Conservation (phyloP, 2,113 vertebrate species). For the Smithornis capensis region DNA sequence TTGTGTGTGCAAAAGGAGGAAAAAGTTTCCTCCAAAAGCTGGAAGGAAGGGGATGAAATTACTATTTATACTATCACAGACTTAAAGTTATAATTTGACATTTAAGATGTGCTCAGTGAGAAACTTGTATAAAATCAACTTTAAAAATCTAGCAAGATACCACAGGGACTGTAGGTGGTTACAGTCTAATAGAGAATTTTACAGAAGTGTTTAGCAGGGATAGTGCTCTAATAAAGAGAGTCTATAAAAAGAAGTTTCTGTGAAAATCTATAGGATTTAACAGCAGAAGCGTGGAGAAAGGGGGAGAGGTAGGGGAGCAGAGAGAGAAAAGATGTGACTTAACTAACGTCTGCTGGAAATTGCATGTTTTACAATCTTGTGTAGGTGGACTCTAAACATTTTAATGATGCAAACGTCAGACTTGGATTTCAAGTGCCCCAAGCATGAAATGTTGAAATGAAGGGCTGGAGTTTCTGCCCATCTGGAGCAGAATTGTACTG, state of each 20-base stretch:
- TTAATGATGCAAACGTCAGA: slow-evolving; percentile 50
- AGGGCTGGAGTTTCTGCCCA: slow-evolving; percentile 37
- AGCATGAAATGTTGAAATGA: slow-evolving; percentile 43
- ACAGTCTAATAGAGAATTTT: slow-evolving; percentile 42
- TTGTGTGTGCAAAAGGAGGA: slow-evolving; percentile 27
- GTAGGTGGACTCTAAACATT: slow-evolving; percentile 57
- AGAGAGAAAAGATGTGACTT: neutral
- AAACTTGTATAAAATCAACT: slow-evolving; percentile 32
- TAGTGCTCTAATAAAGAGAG: slow-evolving; percentile 47
- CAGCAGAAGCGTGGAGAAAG: neutral
- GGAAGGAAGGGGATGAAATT: slow-evolving; percentile 35
- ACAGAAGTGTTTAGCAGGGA: neutral
- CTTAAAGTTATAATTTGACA: slow-evolving; percentile 53
- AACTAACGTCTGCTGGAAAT: slow-evolving; percentile 14
- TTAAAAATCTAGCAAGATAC: slow-evolving; percentile 30
- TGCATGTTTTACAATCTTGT: slow-evolving; percentile 48
- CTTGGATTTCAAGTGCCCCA: neutral
- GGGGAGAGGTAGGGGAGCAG: neutral
- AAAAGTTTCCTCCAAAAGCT: slow-evolving; percentile 42
- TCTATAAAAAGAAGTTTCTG: slow-evolving; percentile 52
- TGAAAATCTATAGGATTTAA: slow-evolving; percentile 27
- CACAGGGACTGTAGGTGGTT: slow-evolving; percentile 47
- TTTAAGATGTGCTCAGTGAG: slow-evolving; percentile 37
- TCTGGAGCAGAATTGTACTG: neutral
- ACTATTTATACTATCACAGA: slow-evolving; percentile 32